Percentiles rank a stretch among this genome's conserved stretches.
phyloP scores from a whole-genome alignment of 2,113 vertebrate species.

The Hippocampus comes region DNA sequence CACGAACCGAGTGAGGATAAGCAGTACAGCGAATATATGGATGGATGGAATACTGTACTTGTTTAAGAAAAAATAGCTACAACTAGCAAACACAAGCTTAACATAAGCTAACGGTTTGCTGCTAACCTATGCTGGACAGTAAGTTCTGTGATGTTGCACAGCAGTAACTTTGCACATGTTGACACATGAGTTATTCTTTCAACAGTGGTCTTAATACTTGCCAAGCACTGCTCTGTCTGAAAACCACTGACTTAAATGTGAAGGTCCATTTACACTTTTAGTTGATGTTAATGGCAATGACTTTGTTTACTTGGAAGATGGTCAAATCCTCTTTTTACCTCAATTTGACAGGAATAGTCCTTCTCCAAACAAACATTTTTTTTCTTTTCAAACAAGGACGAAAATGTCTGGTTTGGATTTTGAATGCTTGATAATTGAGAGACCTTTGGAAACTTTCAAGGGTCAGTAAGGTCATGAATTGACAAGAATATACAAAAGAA shows the following conservation, averaged over 20 bases:
- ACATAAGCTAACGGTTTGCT: background rate
- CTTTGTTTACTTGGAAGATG: constrained; percentile 22
- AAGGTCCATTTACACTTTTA: constrained; percentile 14
- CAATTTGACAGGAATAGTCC: constrained; percentile 13
- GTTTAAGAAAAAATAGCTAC: background rate
- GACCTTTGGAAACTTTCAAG: background rate
- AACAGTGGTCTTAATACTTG: constrained; percentile 11
- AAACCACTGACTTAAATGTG: constrained; percentile 25
- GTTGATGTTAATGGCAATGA: constrained; percentile 22
- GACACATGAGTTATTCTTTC: background rate
- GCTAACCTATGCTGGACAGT: background rate
- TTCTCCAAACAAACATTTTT: constrained; percentile 17
- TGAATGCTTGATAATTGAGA: background rate
- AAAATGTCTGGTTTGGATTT: constrained; percentile 1
- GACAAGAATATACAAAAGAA: background rate
- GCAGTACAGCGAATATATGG: background rate
- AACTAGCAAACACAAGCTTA: background rate
- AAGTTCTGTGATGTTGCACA: background rate
- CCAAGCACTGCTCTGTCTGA: constrained; percentile 22
- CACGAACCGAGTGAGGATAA: no score
- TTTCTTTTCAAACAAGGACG: background rate
- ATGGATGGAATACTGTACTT: background rate
- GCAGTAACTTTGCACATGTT: background rate
- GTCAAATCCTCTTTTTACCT: constrained; percentile 12
- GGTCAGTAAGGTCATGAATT: background rate